Conservation (phyloP, 2,797 vertebrate genomes). For the Tachyglossus aculeatus region DNA sequence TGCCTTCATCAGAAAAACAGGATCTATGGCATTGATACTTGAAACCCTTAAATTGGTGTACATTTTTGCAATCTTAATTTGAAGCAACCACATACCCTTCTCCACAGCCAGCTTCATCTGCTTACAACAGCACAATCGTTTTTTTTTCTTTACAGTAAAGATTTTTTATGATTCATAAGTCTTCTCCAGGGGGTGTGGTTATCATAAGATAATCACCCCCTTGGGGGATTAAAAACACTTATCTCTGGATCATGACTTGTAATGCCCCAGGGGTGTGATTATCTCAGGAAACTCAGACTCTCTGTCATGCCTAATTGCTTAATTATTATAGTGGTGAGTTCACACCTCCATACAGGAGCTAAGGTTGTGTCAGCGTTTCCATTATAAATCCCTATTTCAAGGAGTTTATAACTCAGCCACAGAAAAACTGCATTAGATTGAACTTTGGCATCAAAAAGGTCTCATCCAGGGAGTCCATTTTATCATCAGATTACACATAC, state of each 20-base stretch:
- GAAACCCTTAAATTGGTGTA: slow-evolving; percentile 12
- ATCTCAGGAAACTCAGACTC: slow-evolving; percentile 73
- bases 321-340: slow-evolving; percentile 74
- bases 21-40: not conserved
- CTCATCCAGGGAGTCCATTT: slow-evolving; percentile 22
- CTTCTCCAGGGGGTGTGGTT: slow-evolving; percentile 68
- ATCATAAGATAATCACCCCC: slow-evolving; percentile 77
- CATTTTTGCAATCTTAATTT: slow-evolving; percentile 51
- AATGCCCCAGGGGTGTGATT: slow-evolving; percentile 75
- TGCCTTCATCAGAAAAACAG: slow-evolving; percentile 23
- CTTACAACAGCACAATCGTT: slow-evolving; percentile 62
- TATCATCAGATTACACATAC: slow-evolving; percentile 22
- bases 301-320: slow-evolving; percentile 76
- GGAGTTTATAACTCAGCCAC: slow-evolving; percentile 47
- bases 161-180: slow-evolving; percentile 67
- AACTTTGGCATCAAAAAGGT: slow-evolving; percentile 23
- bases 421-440: slow-evolving; percentile 38
- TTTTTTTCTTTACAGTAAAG: slow-evolving; percentile 49
- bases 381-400: slow-evolving; percentile 56
- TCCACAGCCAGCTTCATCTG: slow-evolving; percentile 36
- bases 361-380: slow-evolving; percentile 70
- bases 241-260: slow-evolving; percentile 77
- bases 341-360: slow-evolving; percentile 40
- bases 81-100: slow-evolving; percentile 15
- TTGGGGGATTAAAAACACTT: slow-evolving; percentile 70